These are phyloP conservation scores for Amblyteles armatorius DNA, from an alignment of 2,888 invertebrate genomes.

Conservation along the genomic window DNA sequence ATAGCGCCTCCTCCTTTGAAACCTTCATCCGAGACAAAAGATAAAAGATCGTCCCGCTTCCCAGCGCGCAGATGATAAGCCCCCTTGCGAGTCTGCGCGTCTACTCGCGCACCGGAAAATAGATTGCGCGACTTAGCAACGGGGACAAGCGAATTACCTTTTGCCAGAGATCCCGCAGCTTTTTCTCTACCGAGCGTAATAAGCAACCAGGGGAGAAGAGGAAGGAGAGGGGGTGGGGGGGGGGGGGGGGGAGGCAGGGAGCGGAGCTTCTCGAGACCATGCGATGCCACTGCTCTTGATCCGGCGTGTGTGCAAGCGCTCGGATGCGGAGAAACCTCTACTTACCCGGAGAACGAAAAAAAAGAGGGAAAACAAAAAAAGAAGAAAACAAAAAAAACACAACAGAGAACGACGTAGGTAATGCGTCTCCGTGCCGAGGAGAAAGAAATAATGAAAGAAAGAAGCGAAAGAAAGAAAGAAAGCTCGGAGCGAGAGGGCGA, in stretches of 20 bases:
- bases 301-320: slow-evolving; percentile 12
- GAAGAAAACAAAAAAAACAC: slow-evolving; percentile 27
- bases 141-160: slow-evolving; percentile 39
- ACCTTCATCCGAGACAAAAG: background rate
- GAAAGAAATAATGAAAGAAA: slow-evolving; percentile 49
- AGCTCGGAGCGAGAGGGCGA: slow-evolving; percentile 39
- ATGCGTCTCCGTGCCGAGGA: slow-evolving; percentile 42
- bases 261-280: slow-evolving; percentile 25
- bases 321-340: slow-evolving; percentile 4
- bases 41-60: background rate
- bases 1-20: too few relatives aligned
- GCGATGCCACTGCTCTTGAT: slow-evolving; percentile 2
- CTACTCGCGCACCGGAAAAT: background rate
- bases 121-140: slow-evolving; percentile 6
- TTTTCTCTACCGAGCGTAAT: slow-evolving; percentile 32
- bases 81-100: background rate
- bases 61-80: background rate
- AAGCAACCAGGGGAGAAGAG: background rate
- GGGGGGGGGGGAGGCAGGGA: background rate
- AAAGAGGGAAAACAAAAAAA: slow-evolving; percentile 11
- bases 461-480: slow-evolving; percentile 11
- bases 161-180: slow-evolving; percentile 23
- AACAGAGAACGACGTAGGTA: slow-evolving; percentile 27
- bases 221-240: background rate
- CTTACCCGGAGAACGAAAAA: background rate